phyloP scores from a whole-genome alignment of 2,888 invertebrate genomes.

The Acleris literana region DNA sequence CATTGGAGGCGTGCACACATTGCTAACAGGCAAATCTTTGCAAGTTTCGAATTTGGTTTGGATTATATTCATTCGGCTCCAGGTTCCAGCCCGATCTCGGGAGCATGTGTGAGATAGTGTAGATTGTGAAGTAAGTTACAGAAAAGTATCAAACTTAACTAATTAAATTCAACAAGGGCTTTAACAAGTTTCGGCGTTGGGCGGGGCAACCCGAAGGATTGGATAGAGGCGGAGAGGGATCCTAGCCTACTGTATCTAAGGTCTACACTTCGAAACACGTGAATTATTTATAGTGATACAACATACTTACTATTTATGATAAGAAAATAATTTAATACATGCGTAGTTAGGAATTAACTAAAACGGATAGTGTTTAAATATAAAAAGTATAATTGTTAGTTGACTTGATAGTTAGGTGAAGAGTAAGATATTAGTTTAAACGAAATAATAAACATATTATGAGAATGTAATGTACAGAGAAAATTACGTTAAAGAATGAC shows the following conservation, averaged over 20 bases:
- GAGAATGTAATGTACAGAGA: conserved; percentile 33
- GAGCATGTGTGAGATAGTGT: conserved; percentile 65
- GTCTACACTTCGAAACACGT: conserved; percentile 73
- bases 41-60: conserved; percentile 55
- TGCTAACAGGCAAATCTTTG: conserved; percentile 78
- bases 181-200: conserved; percentile 75
- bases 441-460: conserved; percentile 5
- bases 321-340: conserved; percentile 24
- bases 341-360: conserved; percentile 3
- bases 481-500: conserved; percentile 1
- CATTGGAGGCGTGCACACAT: conserved; percentile 80
- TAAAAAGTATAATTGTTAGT: no score
- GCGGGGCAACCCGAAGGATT: conserved; percentile 76
- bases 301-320: neutral
- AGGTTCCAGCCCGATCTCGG: conserved; percentile 40
- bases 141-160: conserved; percentile 60
- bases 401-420: no score
- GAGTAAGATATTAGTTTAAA: no score
- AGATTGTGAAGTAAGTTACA: conserved; percentile 68
- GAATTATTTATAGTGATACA: conserved; percentile 8
- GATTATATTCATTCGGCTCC: conserved; percentile 55
- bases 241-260: conserved; percentile 69
- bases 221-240: conserved; percentile 57
- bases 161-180: conserved; percentile 59
- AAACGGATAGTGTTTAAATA: neutral